Base-by-base conservation (phyloP, 2,797 vertebrate genomes). In the Pteropus rufus region DNA sequence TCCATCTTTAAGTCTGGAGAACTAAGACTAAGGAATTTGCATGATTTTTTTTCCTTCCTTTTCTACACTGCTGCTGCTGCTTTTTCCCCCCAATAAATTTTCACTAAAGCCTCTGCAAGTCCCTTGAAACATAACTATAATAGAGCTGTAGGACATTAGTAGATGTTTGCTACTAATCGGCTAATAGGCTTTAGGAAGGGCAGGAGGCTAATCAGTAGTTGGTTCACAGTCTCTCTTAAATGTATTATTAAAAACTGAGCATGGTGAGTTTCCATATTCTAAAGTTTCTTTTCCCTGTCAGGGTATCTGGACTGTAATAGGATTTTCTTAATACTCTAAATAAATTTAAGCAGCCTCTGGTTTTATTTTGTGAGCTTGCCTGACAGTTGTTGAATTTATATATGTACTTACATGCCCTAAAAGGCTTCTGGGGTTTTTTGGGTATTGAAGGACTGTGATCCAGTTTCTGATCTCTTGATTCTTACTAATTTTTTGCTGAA, bases 1-100 rank as follows among this genome's bases (percentile, higher is more conserved):
- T 99, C 99, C 99, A 99, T 99, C 99, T 99, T 99, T 99, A 99
- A 99, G 99, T 99, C 99, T 99, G 99, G 99, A 99, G 99, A 99
- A 99, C 99, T 99, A 98, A 99, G 98, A 98, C 99, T 99, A 98
- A 99, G 98, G 98, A 99, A 98, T 99, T 98, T 99, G 99, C 99
- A 99, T 99, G 99, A 99, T 98, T 99, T 99, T 98, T 98, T 97
- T 96, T 95, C 98, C 98, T 98, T 98, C 97, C 98, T 98, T 95
- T 98, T 99, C 98, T 98, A 98, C 98, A 98, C 98, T 98, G 98
- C 98, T 98, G 98, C 99, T 99, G 98, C 99, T 99, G 98, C 98
- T 98, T 99, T 99, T 99, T 99, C 98, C 98, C 98, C 94, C 97
- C 97, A 98, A 98, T 98, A 98, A 98, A 98, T 97, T 98, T 98